Percentiles rank a stretch among this genome's conserved stretches.
Conservation (phyloP, 2,888 invertebrate species). For the Leucania comma region DNA sequence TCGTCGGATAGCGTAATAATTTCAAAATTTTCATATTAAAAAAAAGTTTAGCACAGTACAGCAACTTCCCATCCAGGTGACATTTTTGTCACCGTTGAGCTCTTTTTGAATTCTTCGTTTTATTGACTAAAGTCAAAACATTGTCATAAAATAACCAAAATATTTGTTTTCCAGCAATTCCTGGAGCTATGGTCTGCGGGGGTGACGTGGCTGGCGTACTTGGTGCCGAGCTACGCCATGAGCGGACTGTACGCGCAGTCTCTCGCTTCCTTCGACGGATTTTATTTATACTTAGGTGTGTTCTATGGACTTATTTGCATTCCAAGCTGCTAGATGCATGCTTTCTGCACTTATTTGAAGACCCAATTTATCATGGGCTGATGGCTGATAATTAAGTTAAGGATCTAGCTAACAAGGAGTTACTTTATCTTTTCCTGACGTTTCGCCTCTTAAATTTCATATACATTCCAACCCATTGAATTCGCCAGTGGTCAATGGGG, state of each 20-base stretch:
- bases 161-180: slow-evolving; percentile 91
- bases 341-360: neutral
- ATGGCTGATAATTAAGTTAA: neutral
- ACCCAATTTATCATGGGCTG: neutral
- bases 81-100: too few species aligned
- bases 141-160: too few species aligned
- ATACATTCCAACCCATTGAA: neutral
- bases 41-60: too few species aligned
- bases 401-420: neutral
- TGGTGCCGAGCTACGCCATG: slow-evolving; percentile 97
- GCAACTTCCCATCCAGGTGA: too few species aligned
- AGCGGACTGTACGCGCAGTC: slow-evolving; percentile 94
- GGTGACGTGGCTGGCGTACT: slow-evolving; percentile 95
- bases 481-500: too few species aligned
- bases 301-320: neutral
- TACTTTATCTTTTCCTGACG: neutral
- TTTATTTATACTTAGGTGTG: slow-evolving; percentile 93
- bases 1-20: too few species aligned
- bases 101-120: too few species aligned
- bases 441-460: too few species aligned
- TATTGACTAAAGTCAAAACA: too few species aligned
- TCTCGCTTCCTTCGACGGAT: slow-evolving; percentile 92
- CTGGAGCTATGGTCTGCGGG: slow-evolving; percentile 95
- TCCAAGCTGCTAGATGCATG: neutral
- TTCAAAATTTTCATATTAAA: too few species aligned